Base-by-base conservation (phyloP, 2,797 vertebrate species). In the Argyrosomus regius region DNA sequence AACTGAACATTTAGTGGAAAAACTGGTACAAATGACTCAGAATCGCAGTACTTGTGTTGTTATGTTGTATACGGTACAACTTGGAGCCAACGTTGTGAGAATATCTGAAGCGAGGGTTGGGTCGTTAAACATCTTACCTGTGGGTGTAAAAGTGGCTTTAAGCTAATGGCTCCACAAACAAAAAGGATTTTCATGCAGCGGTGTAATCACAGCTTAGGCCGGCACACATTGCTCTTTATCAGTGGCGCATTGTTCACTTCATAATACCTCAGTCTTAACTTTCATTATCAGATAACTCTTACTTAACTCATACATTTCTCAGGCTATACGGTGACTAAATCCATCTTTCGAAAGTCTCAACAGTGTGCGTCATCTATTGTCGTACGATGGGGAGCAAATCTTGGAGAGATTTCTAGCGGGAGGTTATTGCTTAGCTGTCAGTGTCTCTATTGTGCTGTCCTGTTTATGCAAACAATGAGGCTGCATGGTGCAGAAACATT, bases 131-230 rank as follows among this genome's bases (percentile, higher is more conserved):
- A 75, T 50, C 17, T 17, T 52, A 78, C 71, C 53, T 80, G 64
- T 65, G 74, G 62, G 70, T 85, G 74, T 65, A 41, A 50, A 81
- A 67, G 75, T 56, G 56, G 53, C 67, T 83, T 74, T 39, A 60
- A 62, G 35, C n/a, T 80, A 83, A 87, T 62, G 71, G 63, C 68
- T 82, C 46, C n/a, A 26, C 82, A 87, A 89, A 85, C 60, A 82
- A 11, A 39, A 78, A 50, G 73, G 54, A 31, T 80, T 76, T 73
- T 67, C 49, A 57, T 28, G 45, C 61, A 7, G 56, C 60, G 35
- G 31, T 53, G 72, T 77, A 86, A 86, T 72, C 65, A 8, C 18
- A 53, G 39, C 26, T 48, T 41, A 48, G 79, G 50, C 54, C 66
- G 3, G 54, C 67, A n/a, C 41, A 54, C 65, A 61, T 48, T 39